Base-by-base conservation (phyloP, 1,140 invertebrate genomes). In the Liolophura sinensis region DNA sequence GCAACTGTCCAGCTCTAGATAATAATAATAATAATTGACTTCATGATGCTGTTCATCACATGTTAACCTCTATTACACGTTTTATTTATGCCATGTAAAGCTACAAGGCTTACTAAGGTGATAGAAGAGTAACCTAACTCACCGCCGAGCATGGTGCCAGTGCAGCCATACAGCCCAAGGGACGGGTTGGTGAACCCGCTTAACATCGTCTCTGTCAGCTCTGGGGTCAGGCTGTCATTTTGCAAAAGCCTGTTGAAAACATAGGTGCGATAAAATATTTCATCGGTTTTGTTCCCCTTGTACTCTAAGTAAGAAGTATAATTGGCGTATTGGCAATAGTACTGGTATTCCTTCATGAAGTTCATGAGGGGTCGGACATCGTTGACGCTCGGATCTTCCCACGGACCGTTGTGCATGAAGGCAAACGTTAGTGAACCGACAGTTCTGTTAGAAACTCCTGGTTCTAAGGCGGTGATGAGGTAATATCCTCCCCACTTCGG, bases 221-320 rank as follows among this genome's bases (percentile, higher is more conserved):
- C 40, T 0, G 18, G 20, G 46, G 27, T 48, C 0, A 65, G n/a
- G n/a, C 50, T 54, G 14, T 46, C 60, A 1, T 59, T 59, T 55
- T 66, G 63, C 4, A 72, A 20, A 1, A 69, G 20, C 15, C 52
- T 63, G 12, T 15, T 40, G 15, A 62, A 48, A 22, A 61, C 1
- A 20, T 59, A 62, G 15, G 24, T 48, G 16, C 62, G 20, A 46
- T n/a, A 46, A 4, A 31, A 57, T 11, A 60, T 55, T 15, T 56
- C 61, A 24, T 67, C 64, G 9, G 48, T 31, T 0, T 18, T 40
- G 16, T 52, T 24, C 24, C 59, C 62, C 40, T 64, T 61, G 46
- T 70, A 73, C 5, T 70, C 71, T 55, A 52, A 64, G 54, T 70
- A 73, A 15, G 55, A 59, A 16, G 64, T 58, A 5, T 27, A 15